Evolutionary conservation across 2,113 vertebrate species (phyloP).

Genomic region (Ornithorhynchus anatinus): DNA sequence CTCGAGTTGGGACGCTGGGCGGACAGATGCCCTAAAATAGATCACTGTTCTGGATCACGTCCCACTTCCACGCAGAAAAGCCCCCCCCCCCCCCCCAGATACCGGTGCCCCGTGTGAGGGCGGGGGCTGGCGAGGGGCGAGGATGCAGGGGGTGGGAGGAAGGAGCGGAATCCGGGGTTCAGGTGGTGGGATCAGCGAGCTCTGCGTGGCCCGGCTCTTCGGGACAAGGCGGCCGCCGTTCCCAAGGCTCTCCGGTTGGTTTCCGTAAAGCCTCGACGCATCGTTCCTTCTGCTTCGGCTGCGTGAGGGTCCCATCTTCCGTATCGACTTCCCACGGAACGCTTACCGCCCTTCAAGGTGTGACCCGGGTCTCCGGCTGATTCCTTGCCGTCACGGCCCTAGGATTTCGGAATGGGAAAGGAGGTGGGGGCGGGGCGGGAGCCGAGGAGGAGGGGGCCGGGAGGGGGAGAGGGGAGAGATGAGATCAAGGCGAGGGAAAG

Average conservation of each 20-base stretch:
- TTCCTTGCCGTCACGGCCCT: constrained; percentile 77
- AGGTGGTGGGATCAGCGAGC: constrained; percentile 53
- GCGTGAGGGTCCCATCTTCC: constrained; percentile 62
- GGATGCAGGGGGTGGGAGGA: no score
- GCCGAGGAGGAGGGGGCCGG: constrained; percentile 22
- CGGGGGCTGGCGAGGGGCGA: neutral
- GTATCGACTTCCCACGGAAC: constrained; percentile 71
- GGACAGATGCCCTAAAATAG: no score
- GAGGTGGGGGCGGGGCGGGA: constrained; percentile 16
- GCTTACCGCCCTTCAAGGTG: constrained; percentile 73
- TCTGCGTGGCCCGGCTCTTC: constrained; percentile 27
- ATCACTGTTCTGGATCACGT: no score
- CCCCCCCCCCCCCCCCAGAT: neutral
- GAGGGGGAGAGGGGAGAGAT: constrained; percentile 30
- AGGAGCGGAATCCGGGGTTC: constrained; percentile 36
- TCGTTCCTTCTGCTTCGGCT: constrained; percentile 70
- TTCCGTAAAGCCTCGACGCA: constrained; percentile 53
- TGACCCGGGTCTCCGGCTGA: constrained; percentile 75
- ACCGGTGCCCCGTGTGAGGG: neutral
- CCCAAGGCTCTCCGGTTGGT: constrained; percentile 68
- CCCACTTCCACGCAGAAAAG: neutral
- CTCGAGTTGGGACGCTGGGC: no score
- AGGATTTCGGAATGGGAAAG: constrained; percentile 54
- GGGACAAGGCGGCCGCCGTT: constrained; percentile 32
- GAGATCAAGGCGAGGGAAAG: constrained; percentile 58